Evolutionary conservation across 2,797 vertebrate genomes (phyloP).

Genomic region (Trachops cirrhosus): DNA sequence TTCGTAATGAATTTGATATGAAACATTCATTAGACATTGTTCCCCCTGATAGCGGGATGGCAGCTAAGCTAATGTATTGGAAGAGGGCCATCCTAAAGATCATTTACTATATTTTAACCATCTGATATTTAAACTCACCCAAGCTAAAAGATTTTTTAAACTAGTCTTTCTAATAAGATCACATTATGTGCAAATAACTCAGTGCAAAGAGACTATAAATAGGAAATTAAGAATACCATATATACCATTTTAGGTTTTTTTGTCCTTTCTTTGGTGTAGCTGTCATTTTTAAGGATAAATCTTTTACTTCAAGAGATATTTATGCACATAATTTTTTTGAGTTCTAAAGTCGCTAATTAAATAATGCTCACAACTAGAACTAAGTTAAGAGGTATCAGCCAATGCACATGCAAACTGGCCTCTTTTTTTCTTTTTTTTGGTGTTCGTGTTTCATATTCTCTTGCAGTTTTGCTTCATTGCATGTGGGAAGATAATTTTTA

Average conservation of each 20-base stretch:
- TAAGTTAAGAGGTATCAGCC: not conserved
- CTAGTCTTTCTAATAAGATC: not conserved
- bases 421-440: not conserved
- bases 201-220: not conserved
- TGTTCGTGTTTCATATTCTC: not conserved
- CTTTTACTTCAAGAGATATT: not conserved
- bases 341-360: conserved; percentile 6
- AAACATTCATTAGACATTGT: not conserved
- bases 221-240: not conserved
- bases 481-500: conserved; percentile 36
- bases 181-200: not conserved
- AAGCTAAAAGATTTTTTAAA: not conserved
- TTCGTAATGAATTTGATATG: not conserved
- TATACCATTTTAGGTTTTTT: not conserved
- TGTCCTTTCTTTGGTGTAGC: not conserved
- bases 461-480: conserved; percentile 18
- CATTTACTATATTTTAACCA: not conserved
- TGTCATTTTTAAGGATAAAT: not conserved
- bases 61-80: not conserved
- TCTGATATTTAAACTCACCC: not conserved
- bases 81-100: not conserved
- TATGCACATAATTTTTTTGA: not conserved
- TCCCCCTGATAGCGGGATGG: not conserved
- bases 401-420: not conserved
- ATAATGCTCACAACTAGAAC: not conserved